Conservation (phyloP, 2,113 vertebrate species). For the Thunnus thynnus region DNA sequence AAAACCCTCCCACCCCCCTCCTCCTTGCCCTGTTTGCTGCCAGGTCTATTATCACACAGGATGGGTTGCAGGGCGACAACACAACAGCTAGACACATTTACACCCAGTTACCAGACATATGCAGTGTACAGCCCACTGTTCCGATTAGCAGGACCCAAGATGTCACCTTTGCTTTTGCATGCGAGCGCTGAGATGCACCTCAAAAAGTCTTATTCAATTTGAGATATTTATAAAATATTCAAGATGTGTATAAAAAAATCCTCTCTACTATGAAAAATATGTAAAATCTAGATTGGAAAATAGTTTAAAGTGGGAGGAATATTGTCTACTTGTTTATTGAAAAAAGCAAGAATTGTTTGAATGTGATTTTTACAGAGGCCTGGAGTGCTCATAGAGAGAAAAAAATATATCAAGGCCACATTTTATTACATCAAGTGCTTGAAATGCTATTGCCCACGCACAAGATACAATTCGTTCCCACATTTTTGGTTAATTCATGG, state of each 20-base stretch:
- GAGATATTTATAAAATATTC: background rate
- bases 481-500: too few relatives aligned
- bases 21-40: constrained; percentile 66
- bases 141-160: constrained; percentile 45
- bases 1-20: constrained; percentile 31
- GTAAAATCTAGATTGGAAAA: too few relatives aligned
- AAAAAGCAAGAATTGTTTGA: too few relatives aligned
- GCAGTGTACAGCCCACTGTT: constrained; percentile 56
- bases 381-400: too few relatives aligned
- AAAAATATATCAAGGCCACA: too few relatives aligned
- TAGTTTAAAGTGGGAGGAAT: too few relatives aligned
- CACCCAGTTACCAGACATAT: constrained; percentile 75
- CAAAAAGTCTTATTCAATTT: background rate
- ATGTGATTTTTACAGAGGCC: too few relatives aligned
- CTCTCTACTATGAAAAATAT: background rate
- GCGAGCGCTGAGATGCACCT: constrained; percentile 2
- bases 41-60: constrained; percentile 83
- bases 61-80: constrained; percentile 72
- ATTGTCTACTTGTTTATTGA: too few relatives aligned
- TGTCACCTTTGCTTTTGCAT: constrained; percentile 41
- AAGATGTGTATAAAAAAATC: background rate
- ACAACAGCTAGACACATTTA: constrained; percentile 76
- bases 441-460: too few relatives aligned
- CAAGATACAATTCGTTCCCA: too few relatives aligned
- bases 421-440: too few relatives aligned